Base-by-base conservation (phyloP, 2,888 invertebrate genomes). In the Heliothis peltigera region DNA sequence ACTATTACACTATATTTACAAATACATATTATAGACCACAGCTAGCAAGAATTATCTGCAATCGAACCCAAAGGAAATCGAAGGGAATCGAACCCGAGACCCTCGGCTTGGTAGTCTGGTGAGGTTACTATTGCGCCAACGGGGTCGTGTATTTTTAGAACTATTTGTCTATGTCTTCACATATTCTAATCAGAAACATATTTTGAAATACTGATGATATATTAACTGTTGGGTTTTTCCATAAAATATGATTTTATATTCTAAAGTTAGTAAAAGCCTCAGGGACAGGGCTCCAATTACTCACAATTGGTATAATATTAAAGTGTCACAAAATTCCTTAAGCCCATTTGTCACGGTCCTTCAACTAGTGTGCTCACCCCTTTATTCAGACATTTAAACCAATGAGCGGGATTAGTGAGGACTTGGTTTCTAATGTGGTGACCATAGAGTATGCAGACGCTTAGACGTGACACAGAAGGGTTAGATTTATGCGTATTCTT, bases 321-420 rank as follows among this genome's bases (percentile, higher is more conserved):
- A 84, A 85, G 69, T 86, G 91, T 90, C 90, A 87, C 70, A 75
- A 75, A 78, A 68, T 75, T 83, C 75, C 74, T 78, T 83, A 77
- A 81, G 83, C 67, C 83, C 82, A 90, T 91, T 90, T 88, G 87
- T 90, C 87, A 88, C 54, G 57, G 72, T 84, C 85, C 84, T 87
- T 76, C 85, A 71, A 83, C 86, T 64, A 79, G 84, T 84, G 84
- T 84, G 81, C 81, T 83, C 87, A 89, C 87, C 91, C 91, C 86
- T 89, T 89, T 85, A 69, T 58, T 80, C 77, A 76, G 80, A 81
- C 70, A 84, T 84, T 84, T 73, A 74, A 77, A 81, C 82, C 84
- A 89, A 88, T 87, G 81, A 84, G 75, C 72, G 57, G 80, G 81
- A 81, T 84, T 83, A 83, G 70, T 74, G 62, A 68, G 74, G 72